Percentiles rank a stretch among this genome's conserved stretches.
phyloP scores from a whole-genome alignment of 2,888 invertebrate species.

The Pterostichus niger region DNA sequence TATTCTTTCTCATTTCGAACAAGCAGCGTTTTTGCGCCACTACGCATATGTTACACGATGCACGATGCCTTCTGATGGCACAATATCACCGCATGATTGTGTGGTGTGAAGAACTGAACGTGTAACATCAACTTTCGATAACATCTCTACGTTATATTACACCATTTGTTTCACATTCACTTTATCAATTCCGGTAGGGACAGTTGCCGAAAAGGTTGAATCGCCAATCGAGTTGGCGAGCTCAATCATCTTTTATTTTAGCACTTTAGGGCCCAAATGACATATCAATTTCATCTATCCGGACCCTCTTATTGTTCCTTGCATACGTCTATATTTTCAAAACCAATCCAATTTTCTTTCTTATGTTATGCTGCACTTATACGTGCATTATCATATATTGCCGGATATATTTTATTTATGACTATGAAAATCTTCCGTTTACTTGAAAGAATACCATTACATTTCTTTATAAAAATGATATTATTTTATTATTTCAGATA shows the following conservation, averaged over 20 bases:
- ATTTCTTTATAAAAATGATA: too few relatives aligned
- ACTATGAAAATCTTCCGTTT: neutral
- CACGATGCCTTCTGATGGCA: neutral
- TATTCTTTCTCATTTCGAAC: conserved; percentile 62
- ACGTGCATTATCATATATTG: conserved; percentile 26
- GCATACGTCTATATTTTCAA: conserved; percentile 50
- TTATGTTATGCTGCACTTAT: neutral
- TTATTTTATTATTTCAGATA: too few relatives aligned
- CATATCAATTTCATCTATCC: conserved; percentile 54
- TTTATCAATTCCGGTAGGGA: conserved; percentile 61
- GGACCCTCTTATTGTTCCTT: conserved; percentile 26
- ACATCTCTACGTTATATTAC: conserved; percentile 42
- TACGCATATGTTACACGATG: conserved; percentile 53
- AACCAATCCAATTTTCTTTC: conserved; percentile 48
- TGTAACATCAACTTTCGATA: conserved; percentile 32
- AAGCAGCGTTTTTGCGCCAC: conserved; percentile 13
- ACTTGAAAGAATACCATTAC: neutral
- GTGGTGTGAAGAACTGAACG: conserved; percentile 13
- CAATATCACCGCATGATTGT: conserved; percentile 17
- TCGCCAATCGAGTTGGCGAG: conserved; percentile 48
- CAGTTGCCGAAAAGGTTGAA: conserved; percentile 60
- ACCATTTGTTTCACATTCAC: conserved; percentile 64
- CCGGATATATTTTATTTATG: conserved; percentile 22
- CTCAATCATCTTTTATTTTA: conserved; percentile 65
- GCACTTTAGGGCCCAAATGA: conserved; percentile 48